Base-by-base conservation (phyloP, 2,113 vertebrate species). In the Hemibagrus wyckioides region DNA sequence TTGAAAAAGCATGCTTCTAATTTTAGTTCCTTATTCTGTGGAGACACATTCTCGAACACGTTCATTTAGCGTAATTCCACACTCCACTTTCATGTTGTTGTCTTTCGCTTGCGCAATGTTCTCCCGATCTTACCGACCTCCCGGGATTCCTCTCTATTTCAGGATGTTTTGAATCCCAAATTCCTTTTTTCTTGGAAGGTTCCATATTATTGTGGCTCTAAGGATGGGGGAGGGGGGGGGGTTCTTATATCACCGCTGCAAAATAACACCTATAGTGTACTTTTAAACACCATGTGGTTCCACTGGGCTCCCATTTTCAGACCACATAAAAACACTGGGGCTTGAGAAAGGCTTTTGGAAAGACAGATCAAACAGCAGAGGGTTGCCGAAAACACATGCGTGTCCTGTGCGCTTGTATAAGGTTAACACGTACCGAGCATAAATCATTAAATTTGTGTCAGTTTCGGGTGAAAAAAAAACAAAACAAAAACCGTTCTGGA, bases 171-270 rank as follows among this genome's bases (percentile, higher is more conserved):
- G 81, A 57, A 6, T 90, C 87, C 86, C 57, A 41, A 88, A 91
- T 91, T 91, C 87, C 69, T 76, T 82, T 48, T 86, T 67, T 86
- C 77, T 65, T 44, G 83, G 71, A 89, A 81, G 89, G 87, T 57
- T 79, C 33, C 14, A 41, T 79, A 91, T 85, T 86, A 90, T 86
- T n/a, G 56, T 85, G 89, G 91, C 87, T 90, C 82, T 90, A 86
- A 90, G 89, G 69, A 71, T 63, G 80, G 52, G 48, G n/a, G 0
- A 7, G 44, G 44, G 90, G 89, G 69, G 71, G 67, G 82, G 52
- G 36, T 25, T 30, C 39, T 48, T 44, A 48, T 82, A 82, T 82
- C 63, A 52, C 59, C n/a, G 23, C 23, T 81, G 82, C 61, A 83
- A 83, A 83, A 83, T 69, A 69, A 83, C 82, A 83, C 61, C 82